Conservation (phyloP, 2,113 vertebrate species). For the Lepisosteus osseus region DNA sequence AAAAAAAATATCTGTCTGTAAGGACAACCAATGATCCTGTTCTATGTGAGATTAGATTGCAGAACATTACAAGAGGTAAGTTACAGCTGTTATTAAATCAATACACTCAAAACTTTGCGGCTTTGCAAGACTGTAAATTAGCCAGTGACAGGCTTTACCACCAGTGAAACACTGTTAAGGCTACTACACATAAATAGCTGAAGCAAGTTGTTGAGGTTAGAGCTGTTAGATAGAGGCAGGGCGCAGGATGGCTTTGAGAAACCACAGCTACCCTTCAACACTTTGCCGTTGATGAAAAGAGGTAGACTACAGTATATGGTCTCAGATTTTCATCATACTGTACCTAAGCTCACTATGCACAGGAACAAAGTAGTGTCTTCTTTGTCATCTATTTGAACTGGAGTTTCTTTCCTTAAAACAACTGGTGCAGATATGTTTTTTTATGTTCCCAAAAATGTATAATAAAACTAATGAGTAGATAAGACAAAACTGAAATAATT, state of each 20-base stretch:
- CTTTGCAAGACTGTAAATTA: neutral
- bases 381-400: neutral
- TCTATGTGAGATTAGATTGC: no score
- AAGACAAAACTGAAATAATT: no score
- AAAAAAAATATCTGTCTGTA: no score
- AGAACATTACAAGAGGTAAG: no score
- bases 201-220: neutral
- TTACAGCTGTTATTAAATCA: neutral
- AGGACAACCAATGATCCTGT: no score
- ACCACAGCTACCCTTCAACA: slow-evolving; percentile 43
- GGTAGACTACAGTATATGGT: slow-evolving; percentile 17
- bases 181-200: neutral
- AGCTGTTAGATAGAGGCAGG: slow-evolving; percentile 3
- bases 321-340: slow-evolving; percentile 46
- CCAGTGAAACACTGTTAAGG: neutral
- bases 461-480: no score
- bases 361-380: slow-evolving; percentile 19
- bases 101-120: neutral
- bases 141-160: neutral
- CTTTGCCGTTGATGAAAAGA: slow-evolving; percentile 39
- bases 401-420: neutral
- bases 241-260: neutral
- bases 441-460: no score
- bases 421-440: no score
- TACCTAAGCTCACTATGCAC: slow-evolving; percentile 22